Percentiles rank a stretch among this genome's conserved stretches.
Evolutionary conservation across 2,888 invertebrate species (phyloP).

Genomic region (Drosophila putrida): DNA sequence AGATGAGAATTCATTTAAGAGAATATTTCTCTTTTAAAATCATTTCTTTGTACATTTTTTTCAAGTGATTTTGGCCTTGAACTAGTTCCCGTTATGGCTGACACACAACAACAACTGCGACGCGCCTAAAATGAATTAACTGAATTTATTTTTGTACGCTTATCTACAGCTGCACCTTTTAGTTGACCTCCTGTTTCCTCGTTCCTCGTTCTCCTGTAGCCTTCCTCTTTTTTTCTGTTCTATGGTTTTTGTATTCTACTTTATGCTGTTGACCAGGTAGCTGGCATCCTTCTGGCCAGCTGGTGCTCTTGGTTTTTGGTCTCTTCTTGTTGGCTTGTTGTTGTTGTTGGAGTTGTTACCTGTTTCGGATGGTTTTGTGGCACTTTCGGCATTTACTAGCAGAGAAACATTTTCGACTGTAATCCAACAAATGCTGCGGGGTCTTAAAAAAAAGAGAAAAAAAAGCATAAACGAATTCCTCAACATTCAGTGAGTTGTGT

Average conservation of each 20-base stretch:
- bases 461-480: constrained; percentile 56
- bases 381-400: constrained; percentile 27
- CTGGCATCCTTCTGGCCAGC: constrained; percentile 22
- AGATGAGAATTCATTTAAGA: neutral
- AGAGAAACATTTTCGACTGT: constrained; percentile 32
- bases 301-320: constrained; percentile 29
- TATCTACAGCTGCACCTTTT: constrained; percentile 47
- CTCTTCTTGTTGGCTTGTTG: neutral
- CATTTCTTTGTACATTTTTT: neutral
- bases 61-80: constrained; percentile 36
- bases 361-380: constrained; percentile 29
- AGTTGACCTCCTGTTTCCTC: constrained; percentile 11
- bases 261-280: constrained; percentile 31
- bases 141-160: constrained; percentile 14
- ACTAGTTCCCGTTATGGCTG: constrained; percentile 37
- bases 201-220: too few relatives aligned
- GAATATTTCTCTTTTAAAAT: neutral
- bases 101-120: constrained; percentile 7
- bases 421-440: constrained; percentile 51
- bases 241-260: constrained; percentile 2
- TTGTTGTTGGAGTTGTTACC: constrained; percentile 35
- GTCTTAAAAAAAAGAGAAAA: neutral
- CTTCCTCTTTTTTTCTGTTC: neutral
- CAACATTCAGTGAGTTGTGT: constrained; percentile 56
- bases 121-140: constrained; percentile 24